These are phyloP conservation scores for Dendroctonus ponderosae DNA, from an alignment of 1,140 invertebrate species.

Conservation along the genomic window DNA sequence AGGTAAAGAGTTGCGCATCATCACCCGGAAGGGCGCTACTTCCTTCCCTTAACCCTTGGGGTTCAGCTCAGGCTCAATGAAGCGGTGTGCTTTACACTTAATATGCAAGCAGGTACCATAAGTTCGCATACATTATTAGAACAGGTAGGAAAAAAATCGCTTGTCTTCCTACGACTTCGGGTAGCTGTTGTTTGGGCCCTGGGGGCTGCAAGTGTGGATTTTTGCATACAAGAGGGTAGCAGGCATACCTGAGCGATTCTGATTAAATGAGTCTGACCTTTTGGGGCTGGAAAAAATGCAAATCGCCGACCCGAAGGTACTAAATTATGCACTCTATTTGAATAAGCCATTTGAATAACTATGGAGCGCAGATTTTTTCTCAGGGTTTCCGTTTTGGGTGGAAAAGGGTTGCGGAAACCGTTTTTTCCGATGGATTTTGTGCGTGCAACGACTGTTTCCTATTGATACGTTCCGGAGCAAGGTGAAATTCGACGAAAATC, in stretches of 20 bases:
- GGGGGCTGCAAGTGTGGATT: slow-evolving; percentile 27
- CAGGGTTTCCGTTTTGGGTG: slow-evolving; percentile 34
- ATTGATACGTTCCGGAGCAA: slow-evolving; percentile 7
- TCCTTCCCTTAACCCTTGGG: slow-evolving; percentile 18
- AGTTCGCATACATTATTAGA: slow-evolving; percentile 49
- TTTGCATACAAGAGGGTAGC: slow-evolving; percentile 29
- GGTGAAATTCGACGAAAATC: slow-evolving; percentile 3
- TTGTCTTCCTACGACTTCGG: slow-evolving; percentile 33
- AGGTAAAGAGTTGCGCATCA: slow-evolving; percentile 36
- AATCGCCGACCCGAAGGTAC: slow-evolving; percentile 41
- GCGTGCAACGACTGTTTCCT: slow-evolving; percentile 37
- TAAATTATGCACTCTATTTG: slow-evolving; percentile 46
- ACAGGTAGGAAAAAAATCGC: slow-evolving; percentile 50
- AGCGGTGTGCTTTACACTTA: slow-evolving; percentile 51
- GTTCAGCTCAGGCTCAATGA: slow-evolving; percentile 33
- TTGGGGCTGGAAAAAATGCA: slow-evolving; percentile 44
- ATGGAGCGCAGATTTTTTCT: slow-evolving; percentile 44
- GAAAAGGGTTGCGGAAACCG: slow-evolving; percentile 34
- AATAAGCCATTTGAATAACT: slow-evolving; percentile 42
- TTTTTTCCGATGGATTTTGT: slow-evolving; percentile 38
- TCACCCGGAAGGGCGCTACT: slow-evolving; percentile 12
- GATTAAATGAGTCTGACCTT: slow-evolving; percentile 45
- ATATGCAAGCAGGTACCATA: slow-evolving; percentile 51
- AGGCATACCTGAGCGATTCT: slow-evolving; percentile 41
- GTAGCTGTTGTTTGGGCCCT: not conserved